Base-by-base conservation (phyloP, 2,888 invertebrate genomes). In the Mimas tiliae region DNA sequence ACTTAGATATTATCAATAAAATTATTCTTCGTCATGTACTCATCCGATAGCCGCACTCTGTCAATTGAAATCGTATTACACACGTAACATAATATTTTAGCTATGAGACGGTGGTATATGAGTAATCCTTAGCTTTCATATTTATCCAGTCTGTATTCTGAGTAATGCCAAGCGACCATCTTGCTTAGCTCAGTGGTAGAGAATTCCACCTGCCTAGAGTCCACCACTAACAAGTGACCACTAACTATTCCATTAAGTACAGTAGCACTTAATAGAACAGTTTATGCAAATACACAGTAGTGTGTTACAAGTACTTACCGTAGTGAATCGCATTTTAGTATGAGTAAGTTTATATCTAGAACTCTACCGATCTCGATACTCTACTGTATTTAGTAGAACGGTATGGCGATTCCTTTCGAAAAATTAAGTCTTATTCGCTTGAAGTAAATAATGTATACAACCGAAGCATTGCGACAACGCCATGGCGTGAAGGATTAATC, bases 1-100 rank as follows among this genome's bases (percentile, higher is more conserved):
- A 87, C 89, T 88, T 86, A 87, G 89, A 92, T 93, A 91, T 92
- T 91, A 92, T 93, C 93, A 93, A 93, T 93, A 93, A 91, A 91
- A 90, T 90, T 89, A 93, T 91, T 90, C 86, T 88, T 88, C 86
- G 75, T 86, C 84, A 88, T 83, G 77, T 88, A 89, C 85, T 88
- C 84, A 77, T 83, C 85, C 77, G 82, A 82, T 81, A 83, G 74
- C 81, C 81, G 80, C 79, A 85, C 78, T 80, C 77, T 84, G 84
- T 85, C 86, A 85, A 82, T 85, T 81, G 76, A 83, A 77, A 62
- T 63, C 50, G 50, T 70, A 12, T 68, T 67, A 65, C 16, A 58
- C 34, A 9, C 19, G 48, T 14, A 48, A n/a, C 16, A 7, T n/a
- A 48, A 50, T 50, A 50, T 50, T 50, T 50, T 50, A 11, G 3